phyloP scores from a whole-genome alignment of 2,888 invertebrate genomes.

The Pollenia angustigena region DNA sequence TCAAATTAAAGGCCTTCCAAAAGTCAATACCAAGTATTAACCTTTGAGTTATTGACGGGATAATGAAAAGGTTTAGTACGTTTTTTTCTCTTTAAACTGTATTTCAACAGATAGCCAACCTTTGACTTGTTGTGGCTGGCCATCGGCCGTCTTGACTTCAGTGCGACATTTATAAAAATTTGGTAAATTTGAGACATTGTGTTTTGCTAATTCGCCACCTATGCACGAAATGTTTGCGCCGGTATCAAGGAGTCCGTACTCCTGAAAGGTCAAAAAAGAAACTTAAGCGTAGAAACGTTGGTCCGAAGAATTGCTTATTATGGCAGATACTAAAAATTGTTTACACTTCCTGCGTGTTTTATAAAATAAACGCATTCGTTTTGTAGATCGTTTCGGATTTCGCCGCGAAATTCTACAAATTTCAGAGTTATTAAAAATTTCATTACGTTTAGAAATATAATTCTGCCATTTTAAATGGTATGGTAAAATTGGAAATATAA shows the following conservation, averaged over 20 bases:
- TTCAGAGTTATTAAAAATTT: background rate
- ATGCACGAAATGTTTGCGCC: too few relatives aligned
- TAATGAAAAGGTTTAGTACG: too few relatives aligned
- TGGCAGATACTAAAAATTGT: background rate
- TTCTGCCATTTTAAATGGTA: conserved; percentile 27
- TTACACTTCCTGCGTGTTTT: background rate
- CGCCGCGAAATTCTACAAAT: background rate
- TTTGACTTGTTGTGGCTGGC: too few relatives aligned
- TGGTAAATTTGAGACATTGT: background rate
- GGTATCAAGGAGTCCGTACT: too few relatives aligned
- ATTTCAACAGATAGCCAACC: too few relatives aligned
- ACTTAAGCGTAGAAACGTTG: too few relatives aligned
- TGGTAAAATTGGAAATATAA: conserved; percentile 10
- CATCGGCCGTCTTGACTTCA: background rate
- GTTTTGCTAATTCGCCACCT: background rate
- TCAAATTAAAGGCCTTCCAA: too few relatives aligned
- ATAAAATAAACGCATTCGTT: conserved; percentile 9
- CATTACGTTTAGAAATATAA: background rate
- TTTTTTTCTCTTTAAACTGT: too few relatives aligned
- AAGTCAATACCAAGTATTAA: too few relatives aligned
- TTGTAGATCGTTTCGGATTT: background rate
- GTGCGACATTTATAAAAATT: background rate
- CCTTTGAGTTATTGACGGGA: too few relatives aligned
- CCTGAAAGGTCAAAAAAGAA: too few relatives aligned
- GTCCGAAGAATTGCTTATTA: too few relatives aligned